Evolutionary conservation across 2,888 invertebrate genomes (phyloP).

Genomic region (Eurytoma californica): DNA sequence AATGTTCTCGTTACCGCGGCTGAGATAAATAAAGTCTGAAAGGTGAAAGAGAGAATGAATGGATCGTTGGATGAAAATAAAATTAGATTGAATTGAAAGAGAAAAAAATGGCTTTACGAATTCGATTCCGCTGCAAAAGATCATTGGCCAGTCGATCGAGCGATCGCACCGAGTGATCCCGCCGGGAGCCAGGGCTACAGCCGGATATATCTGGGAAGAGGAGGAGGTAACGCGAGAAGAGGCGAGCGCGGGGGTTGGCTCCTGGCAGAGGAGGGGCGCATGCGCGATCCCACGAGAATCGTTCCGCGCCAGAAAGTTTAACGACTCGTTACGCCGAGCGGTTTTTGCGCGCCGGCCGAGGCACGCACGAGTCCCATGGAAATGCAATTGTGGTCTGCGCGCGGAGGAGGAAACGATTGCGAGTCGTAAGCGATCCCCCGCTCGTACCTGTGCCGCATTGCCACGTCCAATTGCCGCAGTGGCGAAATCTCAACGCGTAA

Average conservation of each 20-base stretch:
- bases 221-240: not conserved
- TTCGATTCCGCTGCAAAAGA: too few relatives aligned
- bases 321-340: slow-evolving; percentile 57
- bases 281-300: slow-evolving; percentile 54
- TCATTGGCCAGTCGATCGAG: too few relatives aligned
- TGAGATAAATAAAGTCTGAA: too few relatives aligned
- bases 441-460: not conserved
- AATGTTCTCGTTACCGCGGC: too few relatives aligned
- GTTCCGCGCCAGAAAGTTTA: slow-evolving; percentile 56
- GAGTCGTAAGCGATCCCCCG: not conserved
- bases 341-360: slow-evolving; percentile 27
- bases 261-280: not conserved
- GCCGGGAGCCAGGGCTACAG: not conserved
- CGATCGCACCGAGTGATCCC: too few relatives aligned
- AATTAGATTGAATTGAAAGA: too few relatives aligned
- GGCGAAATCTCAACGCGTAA: too few relatives aligned
- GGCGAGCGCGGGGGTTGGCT: slow-evolving; percentile 5
- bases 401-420: slow-evolving; percentile 42
- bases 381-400: slow-evolving; percentile 48
- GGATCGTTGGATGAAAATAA: too few relatives aligned
- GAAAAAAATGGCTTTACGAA: too few relatives aligned
- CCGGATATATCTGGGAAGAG: not conserved
- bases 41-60: too few relatives aligned
- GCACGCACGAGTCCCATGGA: not conserved
- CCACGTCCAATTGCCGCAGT: too few relatives aligned